Base-by-base conservation (phyloP, 2,113 vertebrate species). In the Plotosus lineatus region DNA sequence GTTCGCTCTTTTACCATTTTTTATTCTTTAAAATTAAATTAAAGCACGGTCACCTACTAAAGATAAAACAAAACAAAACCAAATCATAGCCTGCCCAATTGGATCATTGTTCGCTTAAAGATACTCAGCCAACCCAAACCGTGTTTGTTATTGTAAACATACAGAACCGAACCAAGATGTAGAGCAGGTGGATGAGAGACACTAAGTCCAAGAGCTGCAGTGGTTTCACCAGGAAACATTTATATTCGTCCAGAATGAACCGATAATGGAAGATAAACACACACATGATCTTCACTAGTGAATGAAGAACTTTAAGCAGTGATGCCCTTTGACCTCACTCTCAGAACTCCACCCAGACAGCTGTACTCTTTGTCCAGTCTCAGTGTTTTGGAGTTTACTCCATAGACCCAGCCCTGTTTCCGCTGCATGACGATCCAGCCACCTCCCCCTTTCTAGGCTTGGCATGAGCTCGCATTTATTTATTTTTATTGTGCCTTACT, bases 401-500 rank as follows among this genome's bases (percentile, higher is more conserved):
- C 68, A n/a, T 51, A 6, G 19, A 53, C 66, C 63, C 42, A n/a
- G 17, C 40, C n/a, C 28, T 14, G 68, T 56, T 74, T 76, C 33
- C 44, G 48, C 78, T 74, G 50, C 68, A 40, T 53, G 80, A 42
- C 26, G 21, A 65, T 50, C 42, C 51, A 58, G n/a, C 50, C n/a
- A 66, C n/a, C 65, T 73, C 85, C 73, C 78, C 56, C 51, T 69
- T 65, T 26, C 60, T 26, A 79, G 51, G 42, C 72, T 79, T 84
- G 75, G 77, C 66, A 72, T 83, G 75, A 87, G 86, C 79, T 75
- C 60, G 75, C 75, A 82, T 83, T 88, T 87, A 82, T 89, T 89
- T 89, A 85, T 89, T 89, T 89, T 87, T 84, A 87, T 86, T 88
- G 80, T 56, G 33, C 79, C 82, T 80, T 82, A 38, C 75, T 55